Base-by-base conservation (phyloP, 2,797 vertebrate genomes). In the Sandelia bainsii region DNA sequence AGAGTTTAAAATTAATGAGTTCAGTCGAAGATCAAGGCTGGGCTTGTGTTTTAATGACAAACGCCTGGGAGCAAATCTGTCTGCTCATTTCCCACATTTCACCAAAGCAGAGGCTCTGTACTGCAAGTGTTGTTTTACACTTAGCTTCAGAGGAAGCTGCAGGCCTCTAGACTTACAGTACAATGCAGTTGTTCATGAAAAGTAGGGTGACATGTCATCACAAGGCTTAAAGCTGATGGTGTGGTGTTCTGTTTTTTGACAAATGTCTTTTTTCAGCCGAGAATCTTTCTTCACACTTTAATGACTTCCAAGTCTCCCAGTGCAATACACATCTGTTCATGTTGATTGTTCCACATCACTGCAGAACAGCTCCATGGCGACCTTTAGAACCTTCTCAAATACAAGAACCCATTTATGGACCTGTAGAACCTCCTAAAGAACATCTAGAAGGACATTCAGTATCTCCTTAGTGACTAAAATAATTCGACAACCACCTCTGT, bases 161-260 rank as follows among this genome's bases (percentile, higher is more conserved):
- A 10, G 71, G 72, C 67, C 34, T 12, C 25, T 25, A 4, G 49
- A 39, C 52, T 20, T 4, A 6, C 25, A 62, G 45, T 1, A 79
- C 69, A 79, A 27, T 61, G 49, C 32, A 19, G 48, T 37, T 9
- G n/a, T 72, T 82, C 42, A 77, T 77, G 12, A 17, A 67, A 58
- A 77, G n/a, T 5, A 66, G 25, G 22, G 25, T 32, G 59, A 39
- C 46, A 40, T 50, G 23, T 69, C 64, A 39, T 73, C 72, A 72
- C 69, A 80, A 69, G 77, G 69, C 66, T 60, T 1, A 3, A 46
- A 39, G 16, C 71, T 59, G 63, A 77, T 46, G 48, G 58, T 5
- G 1, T 61, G 34, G 0, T 70, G 52, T 63, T 61, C n/a, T 39
- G 1, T 27, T 63, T 61, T 13, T 44, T 8, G 5, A 58, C 40